Evolutionary conservation across 2,797 vertebrate species (phyloP).

Genomic region (Melanotaenia maccullochi): DNA sequence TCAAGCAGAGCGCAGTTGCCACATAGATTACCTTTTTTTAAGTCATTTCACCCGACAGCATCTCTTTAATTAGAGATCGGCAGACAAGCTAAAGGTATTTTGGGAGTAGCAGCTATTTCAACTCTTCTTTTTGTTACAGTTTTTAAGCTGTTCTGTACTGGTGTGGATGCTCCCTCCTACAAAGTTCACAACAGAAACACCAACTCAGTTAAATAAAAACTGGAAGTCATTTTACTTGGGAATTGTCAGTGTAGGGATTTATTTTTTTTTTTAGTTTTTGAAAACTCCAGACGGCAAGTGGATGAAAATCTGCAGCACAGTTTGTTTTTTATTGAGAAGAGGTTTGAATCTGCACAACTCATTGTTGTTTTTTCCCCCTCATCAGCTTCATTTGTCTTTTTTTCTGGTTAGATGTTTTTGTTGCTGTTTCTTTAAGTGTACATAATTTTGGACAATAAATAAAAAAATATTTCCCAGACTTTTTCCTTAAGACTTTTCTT

Average conservation of each 20-base stretch:
- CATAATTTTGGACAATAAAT: slow-evolving; percentile 34
- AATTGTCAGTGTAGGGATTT: too few relatives aligned
- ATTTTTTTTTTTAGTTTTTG: background rate
- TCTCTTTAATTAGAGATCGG: background rate
- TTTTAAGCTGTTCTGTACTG: too few relatives aligned
- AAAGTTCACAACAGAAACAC: background rate
- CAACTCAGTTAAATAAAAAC: background rate
- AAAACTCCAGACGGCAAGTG: background rate
- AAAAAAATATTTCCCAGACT: slow-evolving; percentile 44
- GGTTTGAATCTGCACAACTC: background rate
- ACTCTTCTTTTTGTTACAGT: too few relatives aligned
- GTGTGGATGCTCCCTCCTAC: background rate
- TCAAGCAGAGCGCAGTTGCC: slow-evolving; percentile 84
- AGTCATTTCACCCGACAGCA: background rate
- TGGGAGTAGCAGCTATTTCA: background rate
- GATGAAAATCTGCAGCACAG: background rate
- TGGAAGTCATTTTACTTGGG: too few relatives aligned
- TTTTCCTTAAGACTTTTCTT: background rate
- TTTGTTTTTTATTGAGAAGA: background rate
- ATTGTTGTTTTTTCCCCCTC: background rate
- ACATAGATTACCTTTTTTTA: slow-evolving; percentile 48
- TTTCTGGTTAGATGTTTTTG: slow-evolving; percentile 9
- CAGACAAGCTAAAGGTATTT: background rate
- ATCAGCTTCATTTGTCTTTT: slow-evolving; percentile 10
- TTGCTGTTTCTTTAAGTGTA: slow-evolving; percentile 25